phyloP scores from a whole-genome alignment of 2,888 invertebrate genomes.

The Caenorhabditis zanzibari region DNA sequence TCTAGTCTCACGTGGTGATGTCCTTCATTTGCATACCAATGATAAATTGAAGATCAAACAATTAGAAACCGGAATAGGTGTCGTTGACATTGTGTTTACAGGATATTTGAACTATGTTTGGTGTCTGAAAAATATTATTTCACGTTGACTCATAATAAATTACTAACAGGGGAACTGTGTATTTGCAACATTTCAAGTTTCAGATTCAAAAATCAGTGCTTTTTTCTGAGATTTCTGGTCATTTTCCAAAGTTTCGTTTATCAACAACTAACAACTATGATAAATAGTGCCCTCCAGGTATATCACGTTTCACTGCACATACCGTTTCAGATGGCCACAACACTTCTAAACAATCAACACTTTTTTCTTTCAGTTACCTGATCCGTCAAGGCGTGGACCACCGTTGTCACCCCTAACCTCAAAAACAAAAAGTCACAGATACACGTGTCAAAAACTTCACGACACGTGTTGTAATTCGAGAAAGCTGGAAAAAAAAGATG shows the following conservation, averaged over 20 bases:
- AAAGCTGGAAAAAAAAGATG: slow-evolving; percentile 26
- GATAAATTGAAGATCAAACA: slow-evolving; percentile 47
- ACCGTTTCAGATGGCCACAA: slow-evolving; percentile 4
- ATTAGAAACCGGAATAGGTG: slow-evolving; percentile 23
- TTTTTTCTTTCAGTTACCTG: slow-evolving; percentile 8
- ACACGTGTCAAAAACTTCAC: slow-evolving; percentile 35
- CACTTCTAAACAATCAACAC: slow-evolving; percentile 34
- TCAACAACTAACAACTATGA: too few relatives aligned
- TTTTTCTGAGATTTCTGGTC: slow-evolving; percentile 11
- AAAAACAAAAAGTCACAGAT: slow-evolving; percentile 49
- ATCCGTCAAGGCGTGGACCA: slow-evolving; percentile 35
- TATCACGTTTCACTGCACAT: slow-evolving; percentile 35
- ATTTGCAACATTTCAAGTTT: neutral
- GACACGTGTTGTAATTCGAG: slow-evolving; percentile 44
- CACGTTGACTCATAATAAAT: neutral
- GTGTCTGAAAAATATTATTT: slow-evolving; percentile 7
- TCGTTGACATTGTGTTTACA: slow-evolving; percentile 8
- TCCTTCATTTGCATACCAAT: slow-evolving; percentile 41
- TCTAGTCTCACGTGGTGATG: slow-evolving; percentile 38
- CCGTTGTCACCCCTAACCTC: slow-evolving; percentile 31
- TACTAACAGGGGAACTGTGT: neutral
- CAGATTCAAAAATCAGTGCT: slow-evolving; percentile 16
- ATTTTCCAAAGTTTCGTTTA: too few relatives aligned
- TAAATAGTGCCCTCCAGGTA: slow-evolving; percentile 17
- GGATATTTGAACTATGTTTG: neutral